Evolutionary conservation across 2,888 invertebrate species (phyloP).

Genomic region (Andrena fulva): DNA sequence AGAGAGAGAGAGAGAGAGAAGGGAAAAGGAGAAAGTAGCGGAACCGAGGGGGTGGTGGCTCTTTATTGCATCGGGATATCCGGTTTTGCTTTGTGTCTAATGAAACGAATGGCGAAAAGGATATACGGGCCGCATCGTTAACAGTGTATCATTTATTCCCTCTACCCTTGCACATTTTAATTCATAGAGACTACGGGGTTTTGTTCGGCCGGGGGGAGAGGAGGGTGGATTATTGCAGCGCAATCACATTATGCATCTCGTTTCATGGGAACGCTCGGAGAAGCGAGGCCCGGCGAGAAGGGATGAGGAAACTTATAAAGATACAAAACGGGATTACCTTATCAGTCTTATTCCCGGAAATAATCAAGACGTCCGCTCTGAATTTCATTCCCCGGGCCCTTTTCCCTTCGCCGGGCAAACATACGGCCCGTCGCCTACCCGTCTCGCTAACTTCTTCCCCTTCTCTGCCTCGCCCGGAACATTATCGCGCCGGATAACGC

Average conservation of each 20-base stretch:
- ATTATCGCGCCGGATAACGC: constrained; percentile 41
- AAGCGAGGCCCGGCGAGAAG: constrained; percentile 16
- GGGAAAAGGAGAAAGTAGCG: too few relatives aligned
- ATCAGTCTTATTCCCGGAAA: constrained; percentile 56
- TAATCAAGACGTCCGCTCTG: constrained; percentile 52
- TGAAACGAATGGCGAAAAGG: constrained; percentile 48
- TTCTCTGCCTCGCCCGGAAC: background rate
- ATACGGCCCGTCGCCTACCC: background rate
- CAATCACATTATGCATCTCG: constrained; percentile 58
- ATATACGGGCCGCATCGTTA: constrained; percentile 41
- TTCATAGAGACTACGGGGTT: constrained; percentile 39
- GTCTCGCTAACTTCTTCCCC: constrained; percentile 24
- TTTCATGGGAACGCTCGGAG: constrained; percentile 28
- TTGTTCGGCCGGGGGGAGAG: constrained; percentile 25
- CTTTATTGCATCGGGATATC: constrained; percentile 27
- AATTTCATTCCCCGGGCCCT: constrained; percentile 34
- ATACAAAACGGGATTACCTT: constrained; percentile 57
- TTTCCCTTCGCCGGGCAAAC: constrained; percentile 4
- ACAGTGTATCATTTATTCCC: constrained; percentile 53
- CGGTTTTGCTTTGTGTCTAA: constrained; percentile 37
- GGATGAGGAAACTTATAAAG: constrained; percentile 39
- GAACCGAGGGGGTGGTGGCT: background rate
- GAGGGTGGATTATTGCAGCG: constrained; percentile 33
- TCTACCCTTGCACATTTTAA: constrained; percentile 44
- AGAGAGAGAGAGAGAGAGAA: background rate